Conservation (phyloP, 2,113 vertebrate species). For the Pelodiscus sinensis region DNA sequence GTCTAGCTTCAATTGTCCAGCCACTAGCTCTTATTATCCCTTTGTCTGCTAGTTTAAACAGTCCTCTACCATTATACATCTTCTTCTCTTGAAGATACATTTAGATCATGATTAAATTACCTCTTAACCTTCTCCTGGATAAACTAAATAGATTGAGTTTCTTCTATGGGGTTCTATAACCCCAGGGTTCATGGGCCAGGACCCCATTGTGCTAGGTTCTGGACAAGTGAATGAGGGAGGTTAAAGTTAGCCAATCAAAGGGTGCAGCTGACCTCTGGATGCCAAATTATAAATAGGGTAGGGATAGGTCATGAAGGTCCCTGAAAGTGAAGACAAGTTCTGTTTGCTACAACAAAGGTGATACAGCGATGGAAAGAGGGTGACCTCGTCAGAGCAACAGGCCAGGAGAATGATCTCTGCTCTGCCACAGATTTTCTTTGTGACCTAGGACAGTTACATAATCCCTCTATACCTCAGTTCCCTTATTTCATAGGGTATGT, state of each 20-base stretch:
- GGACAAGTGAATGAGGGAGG: not conserved
- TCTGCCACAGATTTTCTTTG: not conserved
- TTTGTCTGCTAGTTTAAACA: slow-evolving; percentile 41
- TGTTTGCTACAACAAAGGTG: not conserved
- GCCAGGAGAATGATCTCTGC: not conserved
- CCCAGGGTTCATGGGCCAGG: not conserved
- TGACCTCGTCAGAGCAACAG: not conserved
- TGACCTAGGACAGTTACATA: not conserved
- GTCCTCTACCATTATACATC: not conserved
- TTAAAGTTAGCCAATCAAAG: not conserved
- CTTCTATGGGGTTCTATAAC: not conserved
- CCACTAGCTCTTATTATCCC: not conserved
- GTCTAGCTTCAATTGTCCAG: slow-evolving; percentile 1
- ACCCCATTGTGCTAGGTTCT: not conserved
- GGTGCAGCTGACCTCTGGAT: not conserved
- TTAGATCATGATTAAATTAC: no score
- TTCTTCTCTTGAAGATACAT: no score
- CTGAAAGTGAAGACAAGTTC: not conserved
- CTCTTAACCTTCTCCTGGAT: no score
- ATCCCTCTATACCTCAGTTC: not conserved
- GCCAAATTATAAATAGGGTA: not conserved
- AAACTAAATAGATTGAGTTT: no score
- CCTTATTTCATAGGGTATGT: not conserved
- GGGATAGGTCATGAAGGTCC: not conserved
- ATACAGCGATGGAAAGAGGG: not conserved